Base-by-base conservation (phyloP, 2,113 vertebrate genomes). In the Rattus norvegicus region DNA sequence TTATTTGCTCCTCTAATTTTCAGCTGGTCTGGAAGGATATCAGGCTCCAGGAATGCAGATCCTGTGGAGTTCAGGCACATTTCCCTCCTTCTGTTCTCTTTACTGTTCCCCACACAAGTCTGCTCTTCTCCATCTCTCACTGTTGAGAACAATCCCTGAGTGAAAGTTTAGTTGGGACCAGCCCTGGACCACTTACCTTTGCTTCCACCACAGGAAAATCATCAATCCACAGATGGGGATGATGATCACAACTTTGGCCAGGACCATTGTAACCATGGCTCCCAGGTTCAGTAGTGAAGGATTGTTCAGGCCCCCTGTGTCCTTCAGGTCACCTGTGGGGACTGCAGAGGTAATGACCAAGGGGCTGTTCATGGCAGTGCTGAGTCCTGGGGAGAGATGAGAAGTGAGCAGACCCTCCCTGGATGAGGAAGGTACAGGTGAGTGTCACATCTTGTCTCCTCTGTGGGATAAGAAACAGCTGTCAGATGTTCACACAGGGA, bases 121-220 rank as follows among this genome's bases (percentile, higher is more conserved):
- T 3, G 28, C 9, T 20, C 12, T 30, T 54, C 47, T 67, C 56
- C 30, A 4, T 56, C 28, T 69, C 36, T 26, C 63, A 59, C 49
- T 73, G 79, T 19, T 36, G n/a, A 13, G 19, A 91, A 56, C 47
- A 14, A 54, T 7, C 28, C 16, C 11, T n/a, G n/a, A 1, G 14
- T 8, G 2, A 5, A 5, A 39, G 52, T 5, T 39, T 5, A 1
- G 56, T 0, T 8, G 12, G 24, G 26, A 30, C 5, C 2, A 22
- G 36, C n/a, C 59, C 70, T 56, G 39, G 24, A 26, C 33, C 12
- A 65, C 81, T 88, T 92, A 96, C 96, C 94, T 96, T 84, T 93
- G 1, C 24, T 96, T 93, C 49, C 87, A 70, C 49, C 39, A 8
- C 36, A 95, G 11, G 83, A 49, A 94, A 70, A 96, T 1, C 1